Evolutionary conservation across 2,113 vertebrate species (phyloP).

Genomic region (Catharus minimus): DNA sequence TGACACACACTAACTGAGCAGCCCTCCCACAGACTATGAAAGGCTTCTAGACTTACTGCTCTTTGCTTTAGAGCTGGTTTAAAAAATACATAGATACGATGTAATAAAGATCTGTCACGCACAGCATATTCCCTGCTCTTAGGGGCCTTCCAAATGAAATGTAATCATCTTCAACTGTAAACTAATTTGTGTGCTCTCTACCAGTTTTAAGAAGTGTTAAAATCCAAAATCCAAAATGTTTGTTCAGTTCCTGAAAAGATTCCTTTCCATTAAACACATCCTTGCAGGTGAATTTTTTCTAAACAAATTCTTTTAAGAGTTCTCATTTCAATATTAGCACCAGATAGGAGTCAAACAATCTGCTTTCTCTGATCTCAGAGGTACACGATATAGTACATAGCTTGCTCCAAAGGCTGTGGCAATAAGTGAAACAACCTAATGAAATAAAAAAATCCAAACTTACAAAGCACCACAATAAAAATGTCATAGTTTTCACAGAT

Average conservation of each 20-base stretch:
- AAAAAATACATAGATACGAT: neutral
- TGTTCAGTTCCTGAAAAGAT: neutral
- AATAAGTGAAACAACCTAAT: neutral
- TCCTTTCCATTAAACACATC: neutral
- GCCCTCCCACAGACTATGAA: neutral
- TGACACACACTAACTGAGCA: neutral
- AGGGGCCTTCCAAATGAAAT: neutral
- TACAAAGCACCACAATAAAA: neutral
- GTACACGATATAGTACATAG: fast-evolving
- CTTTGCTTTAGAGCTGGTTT: neutral
- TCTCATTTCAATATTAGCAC: neutral
- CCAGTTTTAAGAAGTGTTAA: neutral
- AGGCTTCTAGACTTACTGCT: neutral
- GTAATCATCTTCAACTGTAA: neutral
- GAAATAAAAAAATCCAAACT: neutral
- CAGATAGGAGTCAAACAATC: neutral
- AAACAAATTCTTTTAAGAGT: neutral
- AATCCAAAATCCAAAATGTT: neutral
- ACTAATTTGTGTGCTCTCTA: neutral
- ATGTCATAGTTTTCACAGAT: neutral
- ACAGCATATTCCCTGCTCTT: neutral
- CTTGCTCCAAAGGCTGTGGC: neutral
- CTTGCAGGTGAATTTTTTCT: neutral
- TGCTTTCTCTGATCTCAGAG: neutral
- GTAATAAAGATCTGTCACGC: neutral